Percentiles rank a stretch among this genome's conserved stretches.
These are phyloP conservation scores for Andrena minutula DNA, from an alignment of 2,888 invertebrate species.

Conservation along the genomic window DNA sequence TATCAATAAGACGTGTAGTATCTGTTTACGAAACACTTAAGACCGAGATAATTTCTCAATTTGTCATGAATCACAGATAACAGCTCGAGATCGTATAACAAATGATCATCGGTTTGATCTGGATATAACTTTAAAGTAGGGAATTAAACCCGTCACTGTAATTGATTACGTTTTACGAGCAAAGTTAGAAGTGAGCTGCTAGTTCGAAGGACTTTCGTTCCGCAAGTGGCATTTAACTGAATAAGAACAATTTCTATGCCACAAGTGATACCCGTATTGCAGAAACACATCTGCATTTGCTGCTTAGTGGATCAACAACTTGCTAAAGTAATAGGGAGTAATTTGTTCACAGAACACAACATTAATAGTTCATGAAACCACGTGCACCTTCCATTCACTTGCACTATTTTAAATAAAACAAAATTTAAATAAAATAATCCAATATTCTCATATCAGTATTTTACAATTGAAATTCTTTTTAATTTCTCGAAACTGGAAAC, in stretches of 20 bases:
- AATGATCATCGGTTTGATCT: conserved; percentile 43
- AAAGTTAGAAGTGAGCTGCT: neutral
- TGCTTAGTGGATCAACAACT: no score
- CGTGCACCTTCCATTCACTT: no score
- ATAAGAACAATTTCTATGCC: neutral
- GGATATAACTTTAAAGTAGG: conserved; percentile 26
- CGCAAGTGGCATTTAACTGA: neutral
- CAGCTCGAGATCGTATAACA: conserved; percentile 1
- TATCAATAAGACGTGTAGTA: no score
- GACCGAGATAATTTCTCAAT: conserved; percentile 21
- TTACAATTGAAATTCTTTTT: no score
- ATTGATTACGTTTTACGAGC: conserved; percentile 6
- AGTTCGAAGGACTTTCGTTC: neutral
- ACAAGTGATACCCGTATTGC: neutral
- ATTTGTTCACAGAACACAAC: no score
- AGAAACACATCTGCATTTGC: no score
- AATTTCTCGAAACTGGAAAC: no score
- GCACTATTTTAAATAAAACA: no score
- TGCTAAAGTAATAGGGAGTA: no score
- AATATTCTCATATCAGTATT: no score
- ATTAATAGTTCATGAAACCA: no score
- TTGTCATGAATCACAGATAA: conserved; percentile 32
- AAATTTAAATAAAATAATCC: no score
- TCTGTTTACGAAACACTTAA: neutral
- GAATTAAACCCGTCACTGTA: conserved; percentile 28